Percentiles rank a stretch among this genome's conserved stretches.
Conservation (phyloP, 2,888 invertebrate species). For the Seira musarum region DNA sequence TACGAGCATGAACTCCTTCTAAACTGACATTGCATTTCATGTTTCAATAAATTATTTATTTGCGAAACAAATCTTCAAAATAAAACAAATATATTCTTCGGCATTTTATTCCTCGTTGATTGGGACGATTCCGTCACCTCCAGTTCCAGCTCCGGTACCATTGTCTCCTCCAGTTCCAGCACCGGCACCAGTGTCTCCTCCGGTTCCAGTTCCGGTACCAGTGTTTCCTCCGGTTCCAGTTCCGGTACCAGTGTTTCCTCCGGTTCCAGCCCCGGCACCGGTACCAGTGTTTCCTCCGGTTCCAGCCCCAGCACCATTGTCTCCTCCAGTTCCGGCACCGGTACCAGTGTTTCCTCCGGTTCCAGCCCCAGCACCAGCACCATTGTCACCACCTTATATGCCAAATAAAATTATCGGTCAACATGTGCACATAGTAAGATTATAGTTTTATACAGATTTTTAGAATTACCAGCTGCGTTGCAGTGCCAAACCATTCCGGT, state of each 20-base stretch:
- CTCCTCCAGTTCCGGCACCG: background rate
- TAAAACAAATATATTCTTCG: no score
- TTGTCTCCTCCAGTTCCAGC: no score
- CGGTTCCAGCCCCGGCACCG: background rate
- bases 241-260: background rate
- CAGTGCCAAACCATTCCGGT: slow-evolving; percentile 1
- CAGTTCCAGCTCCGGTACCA: background rate
- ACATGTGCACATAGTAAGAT: no score
- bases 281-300: background rate
- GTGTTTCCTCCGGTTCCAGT: no score
- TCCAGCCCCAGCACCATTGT: background rate
- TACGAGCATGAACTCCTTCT: no score
- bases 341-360: background rate
- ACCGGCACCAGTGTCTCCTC: slow-evolving; percentile 1
- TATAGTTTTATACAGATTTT: no score
- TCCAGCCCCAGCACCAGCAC: no score
- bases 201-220: background rate
- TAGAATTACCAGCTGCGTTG: background rate
- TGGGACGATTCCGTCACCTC: background rate
- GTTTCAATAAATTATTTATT: slow-evolving; percentile 1
- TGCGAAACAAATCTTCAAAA: no score
- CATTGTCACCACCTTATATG: no score
- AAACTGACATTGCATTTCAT: no score
- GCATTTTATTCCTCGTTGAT: no score
- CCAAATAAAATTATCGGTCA: no score